These are phyloP conservation scores for Miichthys miiuy DNA, from an alignment of 2,797 vertebrate genomes.

Conservation along the genomic window DNA sequence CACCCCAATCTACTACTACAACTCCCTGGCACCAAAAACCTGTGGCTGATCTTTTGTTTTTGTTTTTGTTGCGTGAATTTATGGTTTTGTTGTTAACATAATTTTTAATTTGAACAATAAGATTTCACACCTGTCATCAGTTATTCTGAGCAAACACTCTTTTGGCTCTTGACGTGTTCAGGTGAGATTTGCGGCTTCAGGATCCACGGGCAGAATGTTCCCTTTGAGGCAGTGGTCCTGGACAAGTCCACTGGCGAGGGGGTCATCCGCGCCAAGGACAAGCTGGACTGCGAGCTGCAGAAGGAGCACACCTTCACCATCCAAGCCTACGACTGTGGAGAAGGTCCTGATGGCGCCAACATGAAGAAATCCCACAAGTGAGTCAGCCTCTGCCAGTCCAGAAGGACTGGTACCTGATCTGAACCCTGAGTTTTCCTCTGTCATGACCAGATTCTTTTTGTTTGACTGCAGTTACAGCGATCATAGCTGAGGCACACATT, in stretches of 20 bases:
- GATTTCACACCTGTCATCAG: not conserved
- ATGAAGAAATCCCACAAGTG: conserved; percentile 99
- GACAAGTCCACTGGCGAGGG: conserved; percentile 98
- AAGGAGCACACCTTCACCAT: conserved; percentile 98
- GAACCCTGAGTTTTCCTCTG: not conserved
- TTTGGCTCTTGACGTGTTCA: conserved; percentile 83
- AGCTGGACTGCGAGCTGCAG: conserved; percentile 97
- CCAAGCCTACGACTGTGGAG: conserved; percentile 98
- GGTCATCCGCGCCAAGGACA: conserved; percentile 93
- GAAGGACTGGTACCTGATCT: not conserved
- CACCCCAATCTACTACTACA: conserved; percentile 85
- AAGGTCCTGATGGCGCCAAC: conserved; percentile 92
- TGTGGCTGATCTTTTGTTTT: conserved; percentile 82
- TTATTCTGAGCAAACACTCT: conserved; percentile 62
- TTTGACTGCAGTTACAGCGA: not conserved
- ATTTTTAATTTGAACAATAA: conserved; percentile 37
- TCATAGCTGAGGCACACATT: not conserved
- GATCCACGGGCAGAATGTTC: conserved; percentile 96
- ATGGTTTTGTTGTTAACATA: conserved; percentile 58
- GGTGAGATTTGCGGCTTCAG: conserved; percentile 99
- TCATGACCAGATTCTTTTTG: not conserved
- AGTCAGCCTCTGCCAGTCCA: conserved; percentile 67
- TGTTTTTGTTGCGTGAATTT: conserved; percentile 80
- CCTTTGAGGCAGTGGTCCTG: conserved; percentile 97
- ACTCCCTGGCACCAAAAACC: conserved; percentile 91